Conservation (phyloP, 2,113 vertebrate species). For the Cathartes aura region DNA sequence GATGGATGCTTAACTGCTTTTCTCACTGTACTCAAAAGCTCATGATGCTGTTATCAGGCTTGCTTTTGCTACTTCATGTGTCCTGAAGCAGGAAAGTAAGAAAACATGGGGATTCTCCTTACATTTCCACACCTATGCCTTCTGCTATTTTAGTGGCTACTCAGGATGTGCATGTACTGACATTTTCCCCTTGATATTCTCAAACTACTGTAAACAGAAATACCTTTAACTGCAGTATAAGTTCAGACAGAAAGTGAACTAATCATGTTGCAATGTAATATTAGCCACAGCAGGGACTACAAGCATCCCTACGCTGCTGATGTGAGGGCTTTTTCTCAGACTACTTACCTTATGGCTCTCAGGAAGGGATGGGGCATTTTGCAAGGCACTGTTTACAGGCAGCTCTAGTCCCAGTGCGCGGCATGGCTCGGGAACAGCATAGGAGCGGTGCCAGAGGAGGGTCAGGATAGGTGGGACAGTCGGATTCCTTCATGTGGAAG, state of each 20-base stretch:
- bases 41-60: not conserved
- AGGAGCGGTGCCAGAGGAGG: not conserved
- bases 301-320: not conserved
- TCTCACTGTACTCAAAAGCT: not conserved
- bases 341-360: not conserved
- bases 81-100: not conserved
- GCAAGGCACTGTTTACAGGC: not conserved
- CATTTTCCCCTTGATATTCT: not conserved
- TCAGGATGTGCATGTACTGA: not conserved
- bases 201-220: not conserved
- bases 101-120: not conserved
- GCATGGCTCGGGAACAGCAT: rapidly evolving
- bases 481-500: not conserved
- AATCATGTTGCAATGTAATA: not conserved
- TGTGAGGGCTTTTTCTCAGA: not conserved
- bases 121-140: not conserved
- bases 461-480: not conserved
- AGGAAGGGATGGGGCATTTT: not conserved
- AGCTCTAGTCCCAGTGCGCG: not conserved
- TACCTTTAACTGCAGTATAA: not conserved
- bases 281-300: not conserved
- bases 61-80: not conserved
- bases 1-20: not conserved
- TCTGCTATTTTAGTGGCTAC: not conserved
- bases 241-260: not conserved